Conservation (phyloP, 2,113 vertebrate species). For the Eretmodus cyanostictus region DNA sequence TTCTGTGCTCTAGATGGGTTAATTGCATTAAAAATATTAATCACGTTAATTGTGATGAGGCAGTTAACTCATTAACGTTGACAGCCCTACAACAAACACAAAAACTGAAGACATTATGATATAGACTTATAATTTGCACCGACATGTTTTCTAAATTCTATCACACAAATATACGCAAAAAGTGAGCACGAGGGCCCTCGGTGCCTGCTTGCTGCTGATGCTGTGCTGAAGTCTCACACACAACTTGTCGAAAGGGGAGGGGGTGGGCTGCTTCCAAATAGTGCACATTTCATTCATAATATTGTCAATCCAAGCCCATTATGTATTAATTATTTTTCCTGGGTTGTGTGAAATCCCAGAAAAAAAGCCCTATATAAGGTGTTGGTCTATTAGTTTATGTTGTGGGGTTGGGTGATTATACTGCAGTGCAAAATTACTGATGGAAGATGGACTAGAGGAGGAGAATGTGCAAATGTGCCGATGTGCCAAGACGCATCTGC, state of each 20-base stretch:
- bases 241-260: background rate
- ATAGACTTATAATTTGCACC: no score
- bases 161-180: background rate
- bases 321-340: background rate
- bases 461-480: background rate
- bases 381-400: background rate
- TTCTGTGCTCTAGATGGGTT: background rate
- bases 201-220: background rate
- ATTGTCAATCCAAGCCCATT: background rate
- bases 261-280: background rate
- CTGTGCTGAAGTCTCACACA: background rate
- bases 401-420: background rate
- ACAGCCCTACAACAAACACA: background rate
- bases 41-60: background rate
- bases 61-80: background rate
- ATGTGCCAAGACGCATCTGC: background rate
- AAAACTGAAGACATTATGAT: background rate
- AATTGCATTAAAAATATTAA: background rate
- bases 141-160: no score
- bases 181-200: background rate
- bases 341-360: background rate
- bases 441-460: background rate
- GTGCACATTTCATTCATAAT: background rate
- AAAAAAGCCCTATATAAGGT: background rate
- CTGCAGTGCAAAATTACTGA: background rate